Evolutionary conservation across 2,113 vertebrate species (phyloP).

Genomic region (Desmodus rotundus): DNA sequence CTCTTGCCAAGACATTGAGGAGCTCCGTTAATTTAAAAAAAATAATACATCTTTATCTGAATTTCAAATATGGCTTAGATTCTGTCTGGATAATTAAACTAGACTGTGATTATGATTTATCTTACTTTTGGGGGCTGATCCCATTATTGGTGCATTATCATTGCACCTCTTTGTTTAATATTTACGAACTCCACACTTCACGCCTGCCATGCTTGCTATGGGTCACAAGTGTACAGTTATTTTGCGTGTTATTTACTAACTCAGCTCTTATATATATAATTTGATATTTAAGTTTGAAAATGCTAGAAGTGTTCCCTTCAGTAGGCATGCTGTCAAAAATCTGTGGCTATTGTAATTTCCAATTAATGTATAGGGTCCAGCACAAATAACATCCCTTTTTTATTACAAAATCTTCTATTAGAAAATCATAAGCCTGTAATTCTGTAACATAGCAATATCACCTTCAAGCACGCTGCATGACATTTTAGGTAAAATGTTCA

Average conservation of each 20-base stretch:
- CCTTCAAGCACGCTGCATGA: too few relatives aligned
- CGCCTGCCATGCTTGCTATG: conserved; percentile 10
- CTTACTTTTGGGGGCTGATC: conserved; percentile 45
- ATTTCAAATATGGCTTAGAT: conserved; percentile 58
- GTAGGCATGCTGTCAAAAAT: not conserved
- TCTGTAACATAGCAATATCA: too few relatives aligned
- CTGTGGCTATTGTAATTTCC: not conserved
- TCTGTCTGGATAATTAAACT: conserved; percentile 61
- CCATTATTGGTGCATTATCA: conserved; percentile 18
- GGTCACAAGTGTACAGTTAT: conserved; percentile 50
- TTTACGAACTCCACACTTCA: conserved; percentile 33
- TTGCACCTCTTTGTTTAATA: conserved; percentile 46
- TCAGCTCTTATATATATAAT: conserved; percentile 30
- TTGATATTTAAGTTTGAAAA: conserved; percentile 44
- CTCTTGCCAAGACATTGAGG: conserved; percentile 68
- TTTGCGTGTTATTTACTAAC: conserved; percentile 35
- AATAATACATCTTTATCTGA: conserved; percentile 56
- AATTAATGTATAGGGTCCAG: not conserved
- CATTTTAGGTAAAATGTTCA: too few relatives aligned
- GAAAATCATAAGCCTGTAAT: too few relatives aligned
- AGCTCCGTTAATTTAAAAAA: conserved; percentile 56
- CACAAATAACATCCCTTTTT: too few relatives aligned
- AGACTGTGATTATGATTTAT: conserved; percentile 52
- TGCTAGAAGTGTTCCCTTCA: not conserved
- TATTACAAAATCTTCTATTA: too few relatives aligned